Base-by-base conservation (phyloP, 2,888 invertebrate species). In the Neoaliturus tenellus region DNA sequence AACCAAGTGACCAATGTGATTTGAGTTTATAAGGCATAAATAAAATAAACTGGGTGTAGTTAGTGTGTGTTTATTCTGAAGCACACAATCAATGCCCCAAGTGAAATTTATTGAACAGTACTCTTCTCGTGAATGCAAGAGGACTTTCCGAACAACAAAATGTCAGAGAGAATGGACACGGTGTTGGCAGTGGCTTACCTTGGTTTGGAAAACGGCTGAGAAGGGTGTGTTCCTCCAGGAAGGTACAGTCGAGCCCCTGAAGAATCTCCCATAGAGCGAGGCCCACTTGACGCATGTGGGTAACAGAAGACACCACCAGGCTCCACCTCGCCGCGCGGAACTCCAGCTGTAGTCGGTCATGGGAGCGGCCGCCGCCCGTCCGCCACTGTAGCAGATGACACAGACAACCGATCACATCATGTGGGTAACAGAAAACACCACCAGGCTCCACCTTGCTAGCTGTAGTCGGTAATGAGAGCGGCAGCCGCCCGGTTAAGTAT, bases 291-390 rank as follows among this genome's bases (percentile, higher is more conserved):
- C 94, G 94, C 89, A 94, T 91, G 86, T 93, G 92, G 89, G 92
- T 92, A 85, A 92, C 91, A 80, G 93, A 92, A 80, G 93, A 91
- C 88, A 92, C 91, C 90, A 92, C 89, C 90, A 92, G 88, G 88
- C 91, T 91, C 93, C 92, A 93, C 89, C 93, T 92, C 85, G 92
- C 91, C 84, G 92, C 93, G 62, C 93, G 91, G 89, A 94, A 94
- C 88, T 94, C 93, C 85, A 94, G 90, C 83, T 92, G 91, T 80
- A 94, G 89, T 85, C 93, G 92, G 89, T 93, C 93, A 89, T 93
- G 93, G 85, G 92, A 92, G 82, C 93, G 91, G 12, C 93, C 93
- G 33, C 92, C 93, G n/a, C 93, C 93, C 51, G 93, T 92, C 84
- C 93, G 90, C 93, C 93, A 94, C 91, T 93, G 91, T 5, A 83